Percentiles rank a stretch among this genome's conserved stretches.
phyloP scores from a whole-genome alignment of 2,888 invertebrate species.

The Sphaerophoria rueppellii region DNA sequence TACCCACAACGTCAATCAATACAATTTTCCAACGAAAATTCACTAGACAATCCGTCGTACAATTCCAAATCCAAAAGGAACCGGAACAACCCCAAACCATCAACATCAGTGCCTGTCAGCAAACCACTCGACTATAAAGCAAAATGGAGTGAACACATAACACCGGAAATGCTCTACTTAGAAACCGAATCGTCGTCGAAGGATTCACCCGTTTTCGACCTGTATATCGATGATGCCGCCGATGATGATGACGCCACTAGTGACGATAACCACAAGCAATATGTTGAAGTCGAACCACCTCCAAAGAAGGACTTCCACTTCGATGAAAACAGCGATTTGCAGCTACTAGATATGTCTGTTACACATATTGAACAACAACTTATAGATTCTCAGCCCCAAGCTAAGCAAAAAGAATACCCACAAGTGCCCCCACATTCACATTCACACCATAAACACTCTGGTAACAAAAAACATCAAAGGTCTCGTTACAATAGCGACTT shows the following conservation, averaged over 20 bases:
- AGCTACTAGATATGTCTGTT: slow-evolving; percentile 58
- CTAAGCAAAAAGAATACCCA: slow-evolving; percentile 44
- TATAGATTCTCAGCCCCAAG: slow-evolving; percentile 20
- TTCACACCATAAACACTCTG: slow-evolving; percentile 48
- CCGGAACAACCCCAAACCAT: slow-evolving; percentile 56
- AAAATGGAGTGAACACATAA: slow-evolving; percentile 61
- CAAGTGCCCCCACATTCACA: slow-evolving; percentile 32
- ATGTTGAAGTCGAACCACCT: slow-evolving; percentile 39
- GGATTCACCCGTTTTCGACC: slow-evolving; percentile 40
- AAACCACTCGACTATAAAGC: slow-evolving; percentile 76
- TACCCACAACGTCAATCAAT: slow-evolving; percentile 61
- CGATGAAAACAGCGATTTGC: slow-evolving; percentile 60
- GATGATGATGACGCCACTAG: slow-evolving; percentile 50
- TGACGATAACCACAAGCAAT: slow-evolving; percentile 29
- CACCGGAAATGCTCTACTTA: slow-evolving; percentile 71
- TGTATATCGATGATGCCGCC: slow-evolving; percentile 60
- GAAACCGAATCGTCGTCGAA: slow-evolving; percentile 34
- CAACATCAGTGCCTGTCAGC: slow-evolving; percentile 75
- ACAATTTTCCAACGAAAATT: slow-evolving; percentile 58
- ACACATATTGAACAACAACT: slow-evolving; percentile 39
- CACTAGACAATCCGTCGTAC: slow-evolving; percentile 54
- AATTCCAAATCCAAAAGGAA: slow-evolving; percentile 58
- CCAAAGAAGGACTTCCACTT: slow-evolving; percentile 57
- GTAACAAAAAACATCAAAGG: slow-evolving; percentile 62
- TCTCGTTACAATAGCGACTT: slow-evolving; percentile 55